phyloP scores from a whole-genome alignment of 2,797 vertebrate species.

The Chaetophractus vellerosus region DNA sequence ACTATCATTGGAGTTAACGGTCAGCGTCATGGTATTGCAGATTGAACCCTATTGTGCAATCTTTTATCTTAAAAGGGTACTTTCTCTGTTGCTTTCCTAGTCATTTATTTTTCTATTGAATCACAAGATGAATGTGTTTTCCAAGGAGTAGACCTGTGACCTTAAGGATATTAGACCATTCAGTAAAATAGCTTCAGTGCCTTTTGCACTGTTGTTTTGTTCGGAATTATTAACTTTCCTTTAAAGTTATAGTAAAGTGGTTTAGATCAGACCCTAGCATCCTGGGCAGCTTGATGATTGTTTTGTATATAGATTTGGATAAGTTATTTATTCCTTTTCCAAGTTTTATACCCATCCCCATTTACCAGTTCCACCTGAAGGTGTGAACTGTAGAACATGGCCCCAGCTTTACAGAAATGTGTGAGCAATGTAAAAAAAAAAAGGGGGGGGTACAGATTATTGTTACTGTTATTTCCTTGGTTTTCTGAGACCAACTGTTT shows the following conservation, averaged over 20 bases:
- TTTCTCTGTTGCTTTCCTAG: background rate
- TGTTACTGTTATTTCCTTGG: conserved; percentile 29
- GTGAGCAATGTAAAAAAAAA: background rate
- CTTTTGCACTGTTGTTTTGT: background rate
- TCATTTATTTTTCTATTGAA: conserved; percentile 55
- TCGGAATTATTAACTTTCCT: background rate
- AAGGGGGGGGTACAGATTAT: fast-evolving
- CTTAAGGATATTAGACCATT: background rate
- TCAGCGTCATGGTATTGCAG: background rate
- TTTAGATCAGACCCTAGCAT: background rate
- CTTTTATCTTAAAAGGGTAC: background rate
- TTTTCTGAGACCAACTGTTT: conserved; percentile 49
- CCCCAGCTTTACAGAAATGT: background rate
- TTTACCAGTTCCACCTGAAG: background rate
- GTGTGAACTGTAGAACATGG: background rate
- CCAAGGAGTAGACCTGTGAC: background rate
- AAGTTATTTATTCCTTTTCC: background rate
- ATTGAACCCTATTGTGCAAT: background rate
- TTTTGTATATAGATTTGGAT: background rate
- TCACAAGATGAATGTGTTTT: background rate
- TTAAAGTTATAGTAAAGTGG: background rate
- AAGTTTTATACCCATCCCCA: background rate
- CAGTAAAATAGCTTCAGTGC: background rate
- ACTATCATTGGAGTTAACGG: background rate
- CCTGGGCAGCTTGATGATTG: background rate